Evolutionary conservation across 2,888 invertebrate species (phyloP).

Genomic region (Gortyna flavago): DNA sequence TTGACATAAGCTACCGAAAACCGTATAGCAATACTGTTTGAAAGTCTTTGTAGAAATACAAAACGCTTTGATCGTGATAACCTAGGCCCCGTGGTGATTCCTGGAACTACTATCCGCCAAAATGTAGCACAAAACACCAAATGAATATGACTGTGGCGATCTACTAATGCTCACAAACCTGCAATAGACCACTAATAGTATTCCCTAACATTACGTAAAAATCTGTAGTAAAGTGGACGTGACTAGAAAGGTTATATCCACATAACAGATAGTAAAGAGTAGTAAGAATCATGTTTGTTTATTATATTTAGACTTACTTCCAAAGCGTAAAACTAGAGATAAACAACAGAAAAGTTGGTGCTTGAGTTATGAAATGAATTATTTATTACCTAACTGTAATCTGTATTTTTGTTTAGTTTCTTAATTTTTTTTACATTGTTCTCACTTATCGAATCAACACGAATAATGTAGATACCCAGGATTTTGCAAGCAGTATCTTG

Average conservation of each 20-base stretch:
- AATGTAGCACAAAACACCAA: not conserved
- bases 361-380: not conserved
- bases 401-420: too few relatives aligned
- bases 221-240: conserved; percentile 42
- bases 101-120: not conserved
- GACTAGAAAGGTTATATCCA: conserved; percentile 40
- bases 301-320: conserved; percentile 31
- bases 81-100: too few relatives aligned
- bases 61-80: not conserved
- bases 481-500: too few relatives aligned
- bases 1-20: not conserved
- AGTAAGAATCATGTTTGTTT: conserved; percentile 34
- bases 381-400: not conserved
- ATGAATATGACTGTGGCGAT: not conserved
- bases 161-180: not conserved
- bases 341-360: not conserved
- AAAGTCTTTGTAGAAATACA: not conserved
- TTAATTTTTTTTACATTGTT: too few relatives aligned
- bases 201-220: conserved; percentile 49
- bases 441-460: too few relatives aligned
- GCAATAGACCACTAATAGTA: not conserved
- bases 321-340: not conserved
- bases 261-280: not conserved
- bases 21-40: not conserved
- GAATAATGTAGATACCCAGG: too few relatives aligned